Base-by-base conservation (phyloP, 2,113 vertebrate species). In the Cettia cetti region DNA sequence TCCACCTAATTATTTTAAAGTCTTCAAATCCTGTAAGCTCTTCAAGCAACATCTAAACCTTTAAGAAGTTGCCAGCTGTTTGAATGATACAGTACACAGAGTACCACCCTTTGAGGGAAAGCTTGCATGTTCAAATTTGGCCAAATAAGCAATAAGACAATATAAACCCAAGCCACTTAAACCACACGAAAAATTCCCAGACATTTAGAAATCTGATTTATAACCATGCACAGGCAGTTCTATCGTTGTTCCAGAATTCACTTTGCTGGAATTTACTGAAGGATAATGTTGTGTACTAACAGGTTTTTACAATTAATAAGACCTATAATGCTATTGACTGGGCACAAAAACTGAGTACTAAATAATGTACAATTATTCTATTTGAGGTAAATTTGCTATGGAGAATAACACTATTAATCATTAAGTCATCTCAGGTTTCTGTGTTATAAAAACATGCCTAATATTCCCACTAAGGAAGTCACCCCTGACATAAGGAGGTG, bases 21-120 rank as follows among this genome's bases (percentile, higher is more conserved):
- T 50, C 53, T 89, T 68, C 70, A 79, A 10, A 57, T 64, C 33
- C n/a, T 82, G 14, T 50, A 72, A 76, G 33, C 18, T 76, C 60
- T 91, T 40, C 37, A 35, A 92, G 57, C 19, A 86, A 59, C 13
- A 79, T 69, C 49, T 78, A 91, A 94, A 75, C 17, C 37, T 87
- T 96, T 83, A 91, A 90, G 56, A 89, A 68, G 47, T 61, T 91
- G 66, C 84, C 91, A 95, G 7, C 84, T 39, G 27, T 68, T 82
- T 74, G 27, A 63, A 50, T 93, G 80, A 50, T 42, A 26, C 2
- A 59, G 28, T 31, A 49, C 56, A 45, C 31, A 50, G 30, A 94
- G 45, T 57, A 50, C 39, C 84, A 77, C 42, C 74, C 84, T 69
- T 84, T 69, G 47, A 82, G 45, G 65, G 57, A 76, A 89, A 53